Conservation (phyloP, 2,888 invertebrate species). For the Galerucella pusilla region DNA sequence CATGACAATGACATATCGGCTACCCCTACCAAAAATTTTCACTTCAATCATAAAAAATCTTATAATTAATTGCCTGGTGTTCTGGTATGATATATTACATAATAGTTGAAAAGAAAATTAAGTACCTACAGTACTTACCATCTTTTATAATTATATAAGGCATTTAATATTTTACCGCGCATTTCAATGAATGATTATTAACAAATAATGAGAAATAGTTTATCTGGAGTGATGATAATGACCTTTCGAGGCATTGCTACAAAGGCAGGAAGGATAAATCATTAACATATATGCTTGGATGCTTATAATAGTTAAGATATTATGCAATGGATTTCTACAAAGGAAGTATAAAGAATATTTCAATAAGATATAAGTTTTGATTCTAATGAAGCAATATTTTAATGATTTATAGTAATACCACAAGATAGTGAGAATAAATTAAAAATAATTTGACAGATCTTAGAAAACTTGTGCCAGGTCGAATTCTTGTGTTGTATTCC, state of each 20-base stretch:
- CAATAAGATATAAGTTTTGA: background rate
- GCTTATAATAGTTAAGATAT: constrained; percentile 21
- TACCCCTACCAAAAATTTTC: too few relatives aligned
- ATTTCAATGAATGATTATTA: constrained; percentile 39
- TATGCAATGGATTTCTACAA: constrained; percentile 15
- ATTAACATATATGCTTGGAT: constrained; percentile 28
- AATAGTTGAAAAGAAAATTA: constrained; percentile 23
- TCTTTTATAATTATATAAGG: constrained; percentile 33
- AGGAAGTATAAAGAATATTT: background rate
- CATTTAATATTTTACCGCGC: constrained; percentile 26
- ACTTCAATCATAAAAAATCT: background rate
- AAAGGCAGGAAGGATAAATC: constrained; percentile 32
- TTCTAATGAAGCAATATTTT: constrained; percentile 3
- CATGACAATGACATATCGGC: too few relatives aligned
- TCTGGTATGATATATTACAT: background rate
- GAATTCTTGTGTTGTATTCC: too few relatives aligned
- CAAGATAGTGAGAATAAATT: too few relatives aligned
- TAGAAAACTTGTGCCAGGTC: too few relatives aligned
- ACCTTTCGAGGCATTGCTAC: constrained; percentile 35
- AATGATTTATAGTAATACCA: too few relatives aligned
- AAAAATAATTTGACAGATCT: too few relatives aligned
- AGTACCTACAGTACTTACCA: background rate
- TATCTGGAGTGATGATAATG: constrained; percentile 33
- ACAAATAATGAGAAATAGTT: constrained; percentile 37
- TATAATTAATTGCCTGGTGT: background rate